Evolutionary conservation across 35 echinoderm and acorn worm species (phyloP).

Genomic region (Chiridota heheva): DNA sequence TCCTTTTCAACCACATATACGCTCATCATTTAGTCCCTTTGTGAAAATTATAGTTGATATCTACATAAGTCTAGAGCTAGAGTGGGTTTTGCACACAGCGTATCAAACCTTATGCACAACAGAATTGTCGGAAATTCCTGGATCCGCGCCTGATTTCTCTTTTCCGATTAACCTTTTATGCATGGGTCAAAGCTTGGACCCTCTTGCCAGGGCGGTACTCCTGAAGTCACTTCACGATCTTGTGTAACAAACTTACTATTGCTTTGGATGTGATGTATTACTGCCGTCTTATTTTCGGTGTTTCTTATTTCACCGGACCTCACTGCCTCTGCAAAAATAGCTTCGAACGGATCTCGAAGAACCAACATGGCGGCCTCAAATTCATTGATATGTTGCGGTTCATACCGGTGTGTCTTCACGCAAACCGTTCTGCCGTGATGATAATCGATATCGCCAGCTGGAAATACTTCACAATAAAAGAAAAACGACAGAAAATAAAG

Average conservation of each 20-base stretch:
- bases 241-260: conserved; percentile 1
- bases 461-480: conserved; percentile 19
- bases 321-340: conserved; percentile 36
- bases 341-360: conserved; percentile 22
- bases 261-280: not conserved
- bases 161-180: not conserved
- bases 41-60: no score
- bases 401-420: conserved; percentile 29
- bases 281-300: not conserved
- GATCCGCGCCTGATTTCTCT: not conserved
- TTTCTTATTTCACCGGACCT: conserved; percentile 8
- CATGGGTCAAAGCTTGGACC: not conserved
- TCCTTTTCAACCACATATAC: no score
- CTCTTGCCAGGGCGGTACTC: not conserved
- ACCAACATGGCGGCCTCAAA: conserved; percentile 45
- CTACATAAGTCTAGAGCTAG: not conserved
- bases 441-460: conserved; percentile 20
- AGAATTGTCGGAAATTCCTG: not conserved
- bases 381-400: conserved; percentile 19
- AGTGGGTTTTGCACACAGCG: not conserved
- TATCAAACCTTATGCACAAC: not conserved
- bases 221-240: not conserved
- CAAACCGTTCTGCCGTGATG: conserved; percentile 14
- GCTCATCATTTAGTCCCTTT: no score
- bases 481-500: no score